Evolutionary conservation across 2,113 vertebrate species (phyloP), one percentile per base, ranked within the genome.

Genomic region (Trichomycterus rosablanca): DNA sequence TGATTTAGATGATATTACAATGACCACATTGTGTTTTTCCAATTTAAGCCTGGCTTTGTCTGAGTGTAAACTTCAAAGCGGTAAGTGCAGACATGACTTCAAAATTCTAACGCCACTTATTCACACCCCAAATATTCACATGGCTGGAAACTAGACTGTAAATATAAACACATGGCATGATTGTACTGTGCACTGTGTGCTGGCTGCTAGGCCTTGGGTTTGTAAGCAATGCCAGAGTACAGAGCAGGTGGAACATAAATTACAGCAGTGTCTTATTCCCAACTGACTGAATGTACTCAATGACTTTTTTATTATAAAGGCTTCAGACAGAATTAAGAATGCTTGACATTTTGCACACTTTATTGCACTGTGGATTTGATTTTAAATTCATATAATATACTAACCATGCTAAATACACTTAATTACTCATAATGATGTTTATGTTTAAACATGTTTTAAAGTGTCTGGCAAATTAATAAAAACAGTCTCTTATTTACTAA

Each of bases 151-250:
- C 14, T 5, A 11, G 53, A 56, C 53, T 42, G 7, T 39, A 8
- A 54, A 48, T 55, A 30, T 44, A 32, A 45, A 55, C 30, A 26
- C 15, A 12, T 48, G 3, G 43, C 39, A 26, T 39, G 42, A 22
- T 22, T 35, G 8, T 64, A 52, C 51, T 64, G 32, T 48, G 49
- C 63, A 26, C 14, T 5, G 5, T 39, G 43, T 48, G 30, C 44
- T 56, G 43, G 15, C 43, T 42, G 46, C 20, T 48, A 64, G 15
- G 22, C 32, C 22, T 48, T 14, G 22, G 22, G 11, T 28, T 55
- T 26, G 7, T 44, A 46, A 53, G 8, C 5, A 4, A 37, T 39
- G 45, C 45, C 58, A 42, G 48, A 20, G 20, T n/a, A 18, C 12
- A 14, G 42, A 16, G 16, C 35, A 52, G 48, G 15, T 40, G 42